A percentile compares a stretch with the other conserved stretches of the same genome.
Evolutionary conservation across 2,888 invertebrate species (phyloP).

Genomic region (Dasysyrphus tricinctus): DNA sequence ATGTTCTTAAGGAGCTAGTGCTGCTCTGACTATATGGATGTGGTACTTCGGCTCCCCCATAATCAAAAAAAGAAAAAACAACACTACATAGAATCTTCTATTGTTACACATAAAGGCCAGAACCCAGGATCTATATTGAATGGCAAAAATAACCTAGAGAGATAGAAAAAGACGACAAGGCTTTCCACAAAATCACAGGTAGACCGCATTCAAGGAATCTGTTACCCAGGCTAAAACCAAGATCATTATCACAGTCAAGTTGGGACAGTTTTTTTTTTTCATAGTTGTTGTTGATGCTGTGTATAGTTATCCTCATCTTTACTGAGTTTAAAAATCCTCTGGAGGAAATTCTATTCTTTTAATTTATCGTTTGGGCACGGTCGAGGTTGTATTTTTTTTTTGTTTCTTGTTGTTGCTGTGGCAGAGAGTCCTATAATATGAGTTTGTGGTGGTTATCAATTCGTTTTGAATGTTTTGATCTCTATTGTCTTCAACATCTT

Average conservation of each 20-base stretch:
- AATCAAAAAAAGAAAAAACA: not conserved
- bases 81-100: slow-evolving; percentile 47
- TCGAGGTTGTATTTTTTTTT: slow-evolving; percentile 45
- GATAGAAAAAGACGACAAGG: slow-evolving; percentile 47
- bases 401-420: not conserved
- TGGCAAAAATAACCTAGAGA: slow-evolving; percentile 48
- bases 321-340: slow-evolving; percentile 37
- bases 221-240: slow-evolving; percentile 61
- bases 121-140: slow-evolving; percentile 67
- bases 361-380: slow-evolving; percentile 74
- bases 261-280: slow-evolving; percentile 65
- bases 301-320: slow-evolving; percentile 26
- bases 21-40: not conserved
- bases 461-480: slow-evolving; percentile 75
- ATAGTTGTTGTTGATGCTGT: not conserved
- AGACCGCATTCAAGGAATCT: slow-evolving; percentile 74
- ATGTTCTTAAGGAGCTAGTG: slow-evolving; percentile 64
- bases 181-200: slow-evolving; percentile 70
- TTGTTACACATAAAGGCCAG: slow-evolving; percentile 73
- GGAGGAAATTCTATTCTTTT: slow-evolving; percentile 67
- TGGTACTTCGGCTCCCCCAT: slow-evolving; percentile 32
- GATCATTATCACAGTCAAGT: slow-evolving; percentile 75
- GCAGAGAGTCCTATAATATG: slow-evolving; percentile 18
- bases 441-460: slow-evolving; percentile 67
- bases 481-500: slow-evolving; percentile 71